Evolutionary conservation across 1,140 invertebrate genomes (phyloP).

Genomic region (Microplitis demolitor): DNA sequence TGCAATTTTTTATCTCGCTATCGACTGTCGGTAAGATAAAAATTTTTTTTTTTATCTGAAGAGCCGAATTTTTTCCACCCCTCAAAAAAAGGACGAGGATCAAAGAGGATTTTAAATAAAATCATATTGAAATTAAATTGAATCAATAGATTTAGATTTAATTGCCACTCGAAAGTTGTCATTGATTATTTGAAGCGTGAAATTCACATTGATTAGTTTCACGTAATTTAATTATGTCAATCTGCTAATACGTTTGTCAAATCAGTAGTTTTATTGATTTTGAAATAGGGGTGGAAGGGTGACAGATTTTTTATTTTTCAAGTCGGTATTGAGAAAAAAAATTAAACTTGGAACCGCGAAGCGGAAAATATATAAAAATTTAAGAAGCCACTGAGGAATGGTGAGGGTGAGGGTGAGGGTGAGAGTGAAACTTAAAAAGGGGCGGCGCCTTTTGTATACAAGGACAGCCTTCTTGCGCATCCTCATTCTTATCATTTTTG

Average conservation of each 20-base stretch:
- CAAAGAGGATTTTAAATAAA: too few species aligned
- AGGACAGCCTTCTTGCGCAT: conserved; percentile 55
- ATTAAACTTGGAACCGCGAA: too few species aligned
- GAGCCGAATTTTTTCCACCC: background rate
- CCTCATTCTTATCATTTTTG: conserved; percentile 45
- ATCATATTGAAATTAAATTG: background rate
- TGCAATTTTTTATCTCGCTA: background rate
- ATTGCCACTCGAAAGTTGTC: too few species aligned
- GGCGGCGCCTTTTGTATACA: conserved; percentile 53
- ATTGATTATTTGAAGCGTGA: too few species aligned
- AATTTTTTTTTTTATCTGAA: background rate
- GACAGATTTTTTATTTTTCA: too few species aligned
- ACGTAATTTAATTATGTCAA: conserved; percentile 25
- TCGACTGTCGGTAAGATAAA: conserved; percentile 20
- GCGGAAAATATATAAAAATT: too few species aligned
- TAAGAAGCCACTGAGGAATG: background rate
- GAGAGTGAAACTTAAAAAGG: conserved; percentile 38
- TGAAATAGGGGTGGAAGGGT: conserved; percentile 42
- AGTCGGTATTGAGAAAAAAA: too few species aligned
- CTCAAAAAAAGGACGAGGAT: too few species aligned
- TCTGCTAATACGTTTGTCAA: conserved; percentile 23
- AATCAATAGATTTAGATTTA: background rate
- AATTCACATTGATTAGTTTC: too few species aligned
- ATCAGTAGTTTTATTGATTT: background rate
- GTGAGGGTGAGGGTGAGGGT: conserved; percentile 21